These are phyloP conservation scores for Botia almorhae DNA, from an alignment of 2,797 vertebrate species.

Conservation along the genomic window DNA sequence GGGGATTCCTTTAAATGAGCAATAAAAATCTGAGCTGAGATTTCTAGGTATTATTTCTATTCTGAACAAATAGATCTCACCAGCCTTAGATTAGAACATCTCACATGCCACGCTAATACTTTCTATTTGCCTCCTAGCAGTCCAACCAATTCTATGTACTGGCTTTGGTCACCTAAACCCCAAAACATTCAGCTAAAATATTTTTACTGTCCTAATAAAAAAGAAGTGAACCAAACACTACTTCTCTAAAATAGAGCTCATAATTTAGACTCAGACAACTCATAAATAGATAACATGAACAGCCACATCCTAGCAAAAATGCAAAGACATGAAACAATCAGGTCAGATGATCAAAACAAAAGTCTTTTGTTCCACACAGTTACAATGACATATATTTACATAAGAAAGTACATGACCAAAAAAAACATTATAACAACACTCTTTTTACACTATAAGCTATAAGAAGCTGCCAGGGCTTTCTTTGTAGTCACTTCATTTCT, in stretches of 20 bases:
- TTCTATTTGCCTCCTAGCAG: not conserved
- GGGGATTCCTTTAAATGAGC: slow-evolving; percentile 3
- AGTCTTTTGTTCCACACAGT: not conserved
- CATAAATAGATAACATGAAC: not conserved
- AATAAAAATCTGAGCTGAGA: not conserved
- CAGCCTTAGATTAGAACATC: not conserved
- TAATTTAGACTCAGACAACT: not conserved
- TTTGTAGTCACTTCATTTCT: not conserved
- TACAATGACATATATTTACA: not conserved
- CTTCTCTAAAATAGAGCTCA: not conserved
- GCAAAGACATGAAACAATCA: not conserved
- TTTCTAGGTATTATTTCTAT: not conserved
- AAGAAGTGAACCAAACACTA: not conserved
- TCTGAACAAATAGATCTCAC: not conserved
- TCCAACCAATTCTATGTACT: not conserved
- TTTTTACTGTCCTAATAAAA: not conserved
- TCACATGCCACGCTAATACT: not conserved
- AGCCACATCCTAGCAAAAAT: not conserved
- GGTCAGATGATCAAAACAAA: not conserved
- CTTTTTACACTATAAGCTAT: not conserved
- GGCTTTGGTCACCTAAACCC: not conserved
- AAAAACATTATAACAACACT: not conserved
- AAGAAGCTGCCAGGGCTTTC: not conserved
- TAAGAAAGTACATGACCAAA: not conserved
- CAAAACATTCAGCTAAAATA: not conserved